Conservation (phyloP, 2,797 vertebrate species). For the Agapornis canus region DNA sequence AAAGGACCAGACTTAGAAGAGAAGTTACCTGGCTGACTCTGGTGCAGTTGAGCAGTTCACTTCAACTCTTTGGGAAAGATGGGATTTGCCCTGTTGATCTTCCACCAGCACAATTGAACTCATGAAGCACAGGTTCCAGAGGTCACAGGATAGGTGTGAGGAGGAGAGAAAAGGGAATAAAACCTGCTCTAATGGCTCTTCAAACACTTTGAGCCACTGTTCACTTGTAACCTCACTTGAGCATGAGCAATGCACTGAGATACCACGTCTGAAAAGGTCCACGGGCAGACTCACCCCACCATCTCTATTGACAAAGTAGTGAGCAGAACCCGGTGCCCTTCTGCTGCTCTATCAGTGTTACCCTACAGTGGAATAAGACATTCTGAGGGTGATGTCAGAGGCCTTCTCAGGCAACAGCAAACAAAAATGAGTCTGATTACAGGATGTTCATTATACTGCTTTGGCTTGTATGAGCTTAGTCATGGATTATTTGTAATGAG, state of each 20-base stretch:
- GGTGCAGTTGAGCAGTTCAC: neutral
- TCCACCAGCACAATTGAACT: neutral
- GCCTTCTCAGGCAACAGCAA: neutral
- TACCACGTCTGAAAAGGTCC: neutral
- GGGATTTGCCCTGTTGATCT: neutral
- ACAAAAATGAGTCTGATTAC: neutral
- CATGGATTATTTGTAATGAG: neutral
- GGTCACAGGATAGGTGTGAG: neutral
- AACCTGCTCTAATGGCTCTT: neutral
- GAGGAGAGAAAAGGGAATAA: neutral
- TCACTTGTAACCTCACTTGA: neutral
- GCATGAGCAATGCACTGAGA: neutral
- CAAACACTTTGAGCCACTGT: neutral
- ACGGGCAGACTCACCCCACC: neutral
- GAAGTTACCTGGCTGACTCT: neutral
- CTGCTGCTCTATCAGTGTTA: neutral
- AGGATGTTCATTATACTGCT: neutral
- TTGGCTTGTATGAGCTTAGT: neutral
- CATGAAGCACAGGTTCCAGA: neutral
- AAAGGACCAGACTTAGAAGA: neutral
- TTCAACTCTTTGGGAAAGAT: neutral
- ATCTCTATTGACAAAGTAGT: accelerated
- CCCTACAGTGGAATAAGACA: accelerated
- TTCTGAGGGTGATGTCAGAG: neutral
- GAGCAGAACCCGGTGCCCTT: neutral